A percentile compares a stretch with the other conserved stretches of the same genome.
phyloP scores from a whole-genome alignment of 92 coral and sea anemone genomes.

The Epizoanthus scotinus region DNA sequence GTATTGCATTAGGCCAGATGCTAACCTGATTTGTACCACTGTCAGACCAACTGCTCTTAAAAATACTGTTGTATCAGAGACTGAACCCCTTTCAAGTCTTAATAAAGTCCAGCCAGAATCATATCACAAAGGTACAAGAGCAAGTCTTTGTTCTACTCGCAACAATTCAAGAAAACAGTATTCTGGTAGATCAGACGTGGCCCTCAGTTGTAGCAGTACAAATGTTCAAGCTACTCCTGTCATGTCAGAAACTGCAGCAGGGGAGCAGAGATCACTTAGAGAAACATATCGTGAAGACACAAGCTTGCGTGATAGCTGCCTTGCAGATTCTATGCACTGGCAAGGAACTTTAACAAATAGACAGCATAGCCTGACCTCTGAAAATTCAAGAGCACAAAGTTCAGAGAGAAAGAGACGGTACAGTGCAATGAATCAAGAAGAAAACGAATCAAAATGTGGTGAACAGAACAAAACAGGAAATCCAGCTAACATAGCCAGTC shows the following conservation, averaged over 20 bases:
- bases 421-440: neutral
- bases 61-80: conserved; percentile 1
- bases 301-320: neutral
- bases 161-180: neutral
- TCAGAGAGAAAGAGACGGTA: conserved; percentile 10
- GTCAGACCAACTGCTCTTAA: neutral
- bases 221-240: neutral
- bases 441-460: neutral
- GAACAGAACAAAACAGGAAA: neutral
- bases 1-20: neutral
- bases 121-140: neutral
- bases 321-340: neutral
- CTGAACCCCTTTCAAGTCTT: neutral
- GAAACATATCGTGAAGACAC: neutral
- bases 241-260: neutral
- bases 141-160: neutral
- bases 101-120: neutral
- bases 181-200: neutral
- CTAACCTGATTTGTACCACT: neutral
- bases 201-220: neutral
- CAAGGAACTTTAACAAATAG: neutral
- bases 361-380: neutral
- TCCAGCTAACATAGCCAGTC: neutral
- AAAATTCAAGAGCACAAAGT: neutral
- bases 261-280: neutral